Evolutionary conservation across 2,797 vertebrate genomes (phyloP).

Genomic region (Lerista edwardsae): DNA sequence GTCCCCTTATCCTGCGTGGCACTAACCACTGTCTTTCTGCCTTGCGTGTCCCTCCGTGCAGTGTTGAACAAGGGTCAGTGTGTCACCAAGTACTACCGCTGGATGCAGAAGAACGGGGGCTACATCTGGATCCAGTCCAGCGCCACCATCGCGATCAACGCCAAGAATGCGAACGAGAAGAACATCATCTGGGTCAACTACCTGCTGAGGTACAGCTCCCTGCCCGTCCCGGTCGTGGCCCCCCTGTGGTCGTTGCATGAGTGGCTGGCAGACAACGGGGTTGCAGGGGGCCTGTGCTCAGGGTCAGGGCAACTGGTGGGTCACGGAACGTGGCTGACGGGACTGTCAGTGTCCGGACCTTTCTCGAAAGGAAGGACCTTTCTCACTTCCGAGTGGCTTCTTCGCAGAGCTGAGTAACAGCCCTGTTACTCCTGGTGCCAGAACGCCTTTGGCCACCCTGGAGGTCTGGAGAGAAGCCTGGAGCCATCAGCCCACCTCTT

Average conservation of each 20-base stretch:
- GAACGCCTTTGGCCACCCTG: slow-evolving; percentile 34
- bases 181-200: slow-evolving; percentile 99
- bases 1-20: slow-evolving; percentile 13
- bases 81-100: slow-evolving; percentile 98
- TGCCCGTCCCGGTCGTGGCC: slow-evolving; percentile 43
- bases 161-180: slow-evolving; percentile 97
- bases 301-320: slow-evolving; percentile 1
- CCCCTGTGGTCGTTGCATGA: slow-evolving; percentile 38
- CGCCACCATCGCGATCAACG: slow-evolving; percentile 96
- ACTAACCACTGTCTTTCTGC: slow-evolving; percentile 54
- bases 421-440: slow-evolving; percentile 10
- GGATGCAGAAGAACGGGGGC: slow-evolving; percentile 98
- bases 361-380: slow-evolving; percentile 24
- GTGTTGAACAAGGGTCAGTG: slow-evolving; percentile 98
- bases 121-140: slow-evolving; percentile 99
- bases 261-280: slow-evolving; percentile 28
- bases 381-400: slow-evolving; percentile 38
- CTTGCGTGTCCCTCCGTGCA: slow-evolving; percentile 82
- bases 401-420: slow-evolving; percentile 20
- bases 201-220: slow-evolving; percentile 86
- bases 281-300: neutral
- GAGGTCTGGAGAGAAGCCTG: slow-evolving; percentile 10
- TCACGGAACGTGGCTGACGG: neutral
- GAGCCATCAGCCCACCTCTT: slow-evolving; percentile 23
- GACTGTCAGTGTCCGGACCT: slow-evolving; percentile 13